Evolutionary conservation across 2,797 vertebrate species (phyloP).

Genomic region (Melopsittacus undulatus): DNA sequence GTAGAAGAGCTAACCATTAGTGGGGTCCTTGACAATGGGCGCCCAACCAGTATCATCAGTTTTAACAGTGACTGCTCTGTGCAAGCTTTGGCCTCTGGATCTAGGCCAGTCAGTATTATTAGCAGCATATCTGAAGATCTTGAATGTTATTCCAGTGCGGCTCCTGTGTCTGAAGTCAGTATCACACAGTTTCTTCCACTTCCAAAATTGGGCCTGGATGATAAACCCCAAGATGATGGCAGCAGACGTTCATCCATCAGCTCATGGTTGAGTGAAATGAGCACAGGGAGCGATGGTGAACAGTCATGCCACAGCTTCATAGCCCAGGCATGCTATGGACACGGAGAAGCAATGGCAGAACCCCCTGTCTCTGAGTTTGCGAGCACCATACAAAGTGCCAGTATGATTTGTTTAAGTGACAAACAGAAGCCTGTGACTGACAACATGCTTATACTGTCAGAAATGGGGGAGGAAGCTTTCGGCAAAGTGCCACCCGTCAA

Average conservation of each 20-base stretch:
- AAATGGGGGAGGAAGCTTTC: conserved; percentile 69
- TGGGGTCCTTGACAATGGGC: conserved; percentile 82
- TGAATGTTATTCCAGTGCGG: conserved; percentile 78
- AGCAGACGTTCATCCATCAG: conserved; percentile 89
- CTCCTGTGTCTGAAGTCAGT: conserved; percentile 73
- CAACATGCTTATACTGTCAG: conserved; percentile 72
- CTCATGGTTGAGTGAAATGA: conserved; percentile 86
- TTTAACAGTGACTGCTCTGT: conserved; percentile 88
- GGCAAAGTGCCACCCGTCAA: conserved; percentile 69
- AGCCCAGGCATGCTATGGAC: conserved; percentile 74
- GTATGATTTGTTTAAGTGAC: conserved; percentile 66
- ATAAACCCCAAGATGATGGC: conserved; percentile 75
- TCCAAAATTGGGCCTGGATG: conserved; percentile 77
- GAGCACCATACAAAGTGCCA: conserved; percentile 59
- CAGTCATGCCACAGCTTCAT: conserved; percentile 84
- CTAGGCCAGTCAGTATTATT: conserved; percentile 93
- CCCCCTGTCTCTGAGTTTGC: conserved; percentile 69
- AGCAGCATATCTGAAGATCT: conserved; percentile 90
- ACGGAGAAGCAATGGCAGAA: conserved; percentile 90
- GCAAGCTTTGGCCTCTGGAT: conserved; percentile 80
- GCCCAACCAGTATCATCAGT: conserved; percentile 90
- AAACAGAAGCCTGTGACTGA: conserved; percentile 73
- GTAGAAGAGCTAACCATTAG: conserved; percentile 95
- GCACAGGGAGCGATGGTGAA: conserved; percentile 78
- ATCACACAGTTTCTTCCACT: conserved; percentile 78